Evolutionary conservation across 2,113 vertebrate species (phyloP).

Genomic region (Eurystomus gularis): DNA sequence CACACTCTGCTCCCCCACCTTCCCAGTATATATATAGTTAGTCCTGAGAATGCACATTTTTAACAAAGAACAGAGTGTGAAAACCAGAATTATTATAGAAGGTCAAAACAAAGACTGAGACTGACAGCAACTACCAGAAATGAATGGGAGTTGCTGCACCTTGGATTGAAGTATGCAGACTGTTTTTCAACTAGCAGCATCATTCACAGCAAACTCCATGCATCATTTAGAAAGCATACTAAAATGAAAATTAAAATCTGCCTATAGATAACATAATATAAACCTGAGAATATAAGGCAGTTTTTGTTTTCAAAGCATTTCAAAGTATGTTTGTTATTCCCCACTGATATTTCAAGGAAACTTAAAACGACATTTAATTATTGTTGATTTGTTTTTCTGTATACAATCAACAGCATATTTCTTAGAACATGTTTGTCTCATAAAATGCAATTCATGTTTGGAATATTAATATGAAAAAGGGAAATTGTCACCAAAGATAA

Average conservation of each 20-base stretch:
- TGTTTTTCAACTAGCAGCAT: not conserved
- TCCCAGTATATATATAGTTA: rapidly evolving
- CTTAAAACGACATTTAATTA: slow-evolving; percentile 53
- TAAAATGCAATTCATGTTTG: not conserved
- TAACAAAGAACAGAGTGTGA: not conserved
- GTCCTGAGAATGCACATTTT: not conserved
- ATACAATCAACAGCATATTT: slow-evolving; percentile 52
- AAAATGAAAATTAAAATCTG: slow-evolving; percentile 13
- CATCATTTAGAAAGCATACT: not conserved
- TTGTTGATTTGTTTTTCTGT: slow-evolving; percentile 56
- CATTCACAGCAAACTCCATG: not conserved
- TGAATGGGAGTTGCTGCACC: not conserved
- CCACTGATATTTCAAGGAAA: slow-evolving; percentile 46
- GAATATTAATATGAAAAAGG: slow-evolving; percentile 18
- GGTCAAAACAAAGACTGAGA: not conserved
- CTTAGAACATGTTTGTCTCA: slow-evolving; percentile 4
- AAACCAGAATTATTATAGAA: not conserved
- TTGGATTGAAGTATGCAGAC: not conserved
- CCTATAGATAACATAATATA: not conserved
- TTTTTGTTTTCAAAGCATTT: slow-evolving; percentile 28
- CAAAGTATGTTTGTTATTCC: not conserved
- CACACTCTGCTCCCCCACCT: not conserved
- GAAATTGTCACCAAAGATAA: slow-evolving; percentile 13
- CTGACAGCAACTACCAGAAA: not conserved
- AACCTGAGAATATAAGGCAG: not conserved